Percentiles rank a stretch among this genome's conserved stretches.
phyloP scores from a whole-genome alignment of 2,888 invertebrate genomes.

The Tipula vernalis region DNA sequence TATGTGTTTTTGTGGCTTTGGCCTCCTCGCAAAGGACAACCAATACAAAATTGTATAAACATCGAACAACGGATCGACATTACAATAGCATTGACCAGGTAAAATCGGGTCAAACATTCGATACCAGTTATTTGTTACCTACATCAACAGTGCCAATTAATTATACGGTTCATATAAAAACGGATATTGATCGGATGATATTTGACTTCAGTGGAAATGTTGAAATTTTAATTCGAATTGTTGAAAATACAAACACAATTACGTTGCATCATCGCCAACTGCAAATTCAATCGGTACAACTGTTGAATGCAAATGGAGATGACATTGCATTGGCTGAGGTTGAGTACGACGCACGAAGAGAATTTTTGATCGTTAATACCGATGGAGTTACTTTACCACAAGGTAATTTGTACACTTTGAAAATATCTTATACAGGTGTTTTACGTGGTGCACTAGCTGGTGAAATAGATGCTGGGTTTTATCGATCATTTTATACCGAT shows the following conservation, averaged over 20 bases:
- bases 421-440: constrained; percentile 39
- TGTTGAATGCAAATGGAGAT: neutral
- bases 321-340: neutral
- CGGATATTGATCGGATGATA: constrained; percentile 34
- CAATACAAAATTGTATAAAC: neutral
- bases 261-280: constrained; percentile 44
- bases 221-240: constrained; percentile 36
- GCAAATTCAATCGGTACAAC: constrained; percentile 26
- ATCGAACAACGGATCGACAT: neutral
- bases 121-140: constrained; percentile 31
- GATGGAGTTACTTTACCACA: neutral
- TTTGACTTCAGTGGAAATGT: constrained; percentile 33
- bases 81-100: neutral
- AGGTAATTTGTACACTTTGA: neutral
- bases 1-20: neutral
- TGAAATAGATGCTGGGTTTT: constrained; percentile 45
- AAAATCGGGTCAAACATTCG: neutral
- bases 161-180: constrained; percentile 40
- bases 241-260: constrained; percentile 38
- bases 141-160: constrained; percentile 37
- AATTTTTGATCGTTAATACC: constrained; percentile 12
- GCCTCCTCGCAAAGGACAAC: neutral
- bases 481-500: constrained; percentile 38
- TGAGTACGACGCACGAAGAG: constrained; percentile 8
- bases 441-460: constrained; percentile 32